phyloP scores from a whole-genome alignment of 2,888 invertebrate species.

The Heteromurus nitidus region DNA sequence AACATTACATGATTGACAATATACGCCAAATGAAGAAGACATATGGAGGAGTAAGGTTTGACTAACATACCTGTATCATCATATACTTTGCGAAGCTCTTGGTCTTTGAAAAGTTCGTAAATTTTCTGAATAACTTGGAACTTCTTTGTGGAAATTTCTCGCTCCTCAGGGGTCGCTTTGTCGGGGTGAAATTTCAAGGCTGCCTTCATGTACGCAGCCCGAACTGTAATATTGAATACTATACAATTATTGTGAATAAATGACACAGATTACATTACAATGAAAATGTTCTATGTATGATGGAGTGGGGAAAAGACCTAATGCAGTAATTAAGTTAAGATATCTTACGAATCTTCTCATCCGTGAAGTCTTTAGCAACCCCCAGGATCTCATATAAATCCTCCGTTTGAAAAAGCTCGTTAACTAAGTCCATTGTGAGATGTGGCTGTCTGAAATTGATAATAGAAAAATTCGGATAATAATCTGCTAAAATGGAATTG shows the following conservation, averaged over 20 bases:
- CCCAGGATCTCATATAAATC: constrained; percentile 67
- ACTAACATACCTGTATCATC: constrained; percentile 69
- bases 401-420: constrained; percentile 68
- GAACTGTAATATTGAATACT: constrained; percentile 53
- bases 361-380: constrained; percentile 46
- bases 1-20: too few species aligned
- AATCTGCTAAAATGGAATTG: too few species aligned
- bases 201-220: constrained; percentile 69
- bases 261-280: too few species aligned
- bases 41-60: too few species aligned
- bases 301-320: too few species aligned
- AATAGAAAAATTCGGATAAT: too few species aligned
- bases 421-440: constrained; percentile 66
- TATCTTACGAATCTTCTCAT: constrained; percentile 68
- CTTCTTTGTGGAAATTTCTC: constrained; percentile 69
- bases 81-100: constrained; percentile 69
- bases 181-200: constrained; percentile 71
- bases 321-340: too few species aligned
- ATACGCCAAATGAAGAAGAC: too few species aligned
- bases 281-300: too few species aligned
- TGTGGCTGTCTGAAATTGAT: too few species aligned
- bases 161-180: constrained; percentile 65
- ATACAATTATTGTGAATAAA: too few species aligned
- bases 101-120: constrained; percentile 69
- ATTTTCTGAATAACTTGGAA: constrained; percentile 70